phyloP scores from a whole-genome alignment of 1,140 invertebrate species.

The Trachymyrmex septentrionalis region DNA sequence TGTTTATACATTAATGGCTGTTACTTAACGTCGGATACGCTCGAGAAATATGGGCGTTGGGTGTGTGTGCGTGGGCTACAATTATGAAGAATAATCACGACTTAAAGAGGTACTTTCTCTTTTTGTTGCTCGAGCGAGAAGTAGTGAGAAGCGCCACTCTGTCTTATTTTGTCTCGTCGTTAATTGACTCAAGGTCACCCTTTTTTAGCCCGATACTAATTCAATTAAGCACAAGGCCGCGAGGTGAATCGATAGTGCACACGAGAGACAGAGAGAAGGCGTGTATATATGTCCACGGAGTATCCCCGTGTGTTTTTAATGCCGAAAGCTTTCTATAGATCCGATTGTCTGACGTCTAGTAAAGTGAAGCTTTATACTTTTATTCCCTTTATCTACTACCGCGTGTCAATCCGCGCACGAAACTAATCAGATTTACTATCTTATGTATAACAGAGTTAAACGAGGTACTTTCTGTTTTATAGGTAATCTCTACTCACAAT shows the following conservation, averaged over 20 bases:
- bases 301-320: conserved; percentile 53
- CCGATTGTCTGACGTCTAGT: conserved; percentile 28
- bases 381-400: background rate
- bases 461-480: background rate
- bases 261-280: conserved; percentile 49
- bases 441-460: background rate
- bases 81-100: conserved; percentile 17
- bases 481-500: background rate
- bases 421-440: conserved; percentile 19
- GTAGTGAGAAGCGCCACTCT: conserved; percentile 35
- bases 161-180: conserved; percentile 58
- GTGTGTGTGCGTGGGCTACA: background rate
- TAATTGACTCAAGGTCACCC: conserved; percentile 62
- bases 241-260: conserved; percentile 58
- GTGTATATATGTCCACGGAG: conserved; percentile 13
- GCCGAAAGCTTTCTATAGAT: conserved; percentile 48
- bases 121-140: conserved; percentile 17
- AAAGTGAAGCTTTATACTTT: conserved; percentile 47
- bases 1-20: conserved; percentile 16
- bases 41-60: conserved; percentile 21
- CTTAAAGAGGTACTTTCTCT: conserved; percentile 59
- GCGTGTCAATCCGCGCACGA: conserved; percentile 4
- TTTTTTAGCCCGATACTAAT: conserved; percentile 61
- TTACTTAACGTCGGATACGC: conserved; percentile 4
- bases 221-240: conserved; percentile 60